A percentile compares a stretch with the other conserved stretches of the same genome.
These are phyloP conservation scores for Drymonia ruficornis DNA, from an alignment of 2,888 invertebrate genomes.

Conservation along the genomic window DNA sequence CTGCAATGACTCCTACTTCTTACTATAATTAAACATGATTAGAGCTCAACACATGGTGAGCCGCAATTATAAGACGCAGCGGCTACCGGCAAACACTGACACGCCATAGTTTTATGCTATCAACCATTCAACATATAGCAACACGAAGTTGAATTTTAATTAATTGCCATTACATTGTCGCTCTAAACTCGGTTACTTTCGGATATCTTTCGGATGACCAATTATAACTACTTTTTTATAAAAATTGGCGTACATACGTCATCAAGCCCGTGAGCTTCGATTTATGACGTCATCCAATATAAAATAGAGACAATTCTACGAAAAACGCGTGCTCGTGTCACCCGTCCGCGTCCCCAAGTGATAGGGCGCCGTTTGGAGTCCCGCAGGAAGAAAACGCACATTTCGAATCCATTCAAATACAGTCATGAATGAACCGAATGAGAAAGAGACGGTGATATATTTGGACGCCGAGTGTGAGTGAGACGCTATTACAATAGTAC, in stretches of 20 bases:
- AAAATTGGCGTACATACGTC: too few species aligned
- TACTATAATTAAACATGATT: constrained; percentile 81
- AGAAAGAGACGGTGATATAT: constrained; percentile 66
- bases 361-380: constrained; percentile 44
- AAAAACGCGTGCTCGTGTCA: constrained; percentile 56
- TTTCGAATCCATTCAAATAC: constrained; percentile 79
- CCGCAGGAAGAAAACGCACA: constrained; percentile 63
- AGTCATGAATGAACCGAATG: constrained; percentile 82
- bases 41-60: constrained; percentile 80
- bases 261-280: too few species aligned
- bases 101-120: constrained; percentile 72
- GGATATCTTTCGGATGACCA: neutral
- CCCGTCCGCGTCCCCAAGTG: constrained; percentile 55
- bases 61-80: constrained; percentile 79
- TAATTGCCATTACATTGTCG: constrained; percentile 52
- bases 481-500: constrained; percentile 80
- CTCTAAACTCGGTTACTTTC: constrained; percentile 31
- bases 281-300: too few species aligned
- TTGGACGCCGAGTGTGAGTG: constrained; percentile 52
- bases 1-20: constrained; percentile 79
- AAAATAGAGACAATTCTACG: constrained; percentile 4
- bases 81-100: constrained; percentile 72
- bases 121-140: constrained; percentile 68
- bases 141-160: constrained; percentile 72
- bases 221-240: neutral